phyloP scores from a whole-genome alignment of 2,888 invertebrate species.

The Clusia tigrina region DNA sequence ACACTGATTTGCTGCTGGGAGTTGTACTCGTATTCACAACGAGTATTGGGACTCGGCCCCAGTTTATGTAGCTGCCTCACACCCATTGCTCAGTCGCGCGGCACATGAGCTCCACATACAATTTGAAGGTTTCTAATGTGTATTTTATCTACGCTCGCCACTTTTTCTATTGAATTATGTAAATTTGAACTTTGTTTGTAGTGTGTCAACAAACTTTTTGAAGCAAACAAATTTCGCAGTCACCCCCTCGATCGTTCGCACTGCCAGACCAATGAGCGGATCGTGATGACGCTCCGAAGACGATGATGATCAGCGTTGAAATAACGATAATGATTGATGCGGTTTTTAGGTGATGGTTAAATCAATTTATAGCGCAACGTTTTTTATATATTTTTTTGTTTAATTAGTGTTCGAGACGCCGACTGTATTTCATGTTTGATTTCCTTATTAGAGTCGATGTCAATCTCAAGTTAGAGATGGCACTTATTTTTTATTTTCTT shows the following conservation, averaged over 20 bases:
- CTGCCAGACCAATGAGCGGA: too few relatives aligned
- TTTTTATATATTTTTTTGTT: not conserved
- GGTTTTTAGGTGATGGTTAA: not conserved
- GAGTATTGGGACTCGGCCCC: too few relatives aligned
- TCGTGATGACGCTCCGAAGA: too few relatives aligned
- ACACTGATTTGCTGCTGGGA: too few relatives aligned
- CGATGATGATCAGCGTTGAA: too few relatives aligned
- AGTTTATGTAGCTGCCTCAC: too few relatives aligned
- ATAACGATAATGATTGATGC: not conserved
- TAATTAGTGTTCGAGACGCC: not conserved
- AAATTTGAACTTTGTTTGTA: not conserved
- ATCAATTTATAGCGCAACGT: constrained; percentile 1
- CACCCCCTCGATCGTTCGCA: not conserved
- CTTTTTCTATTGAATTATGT: constrained; percentile 5
- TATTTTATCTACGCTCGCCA: not conserved
- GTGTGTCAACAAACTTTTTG: not conserved
- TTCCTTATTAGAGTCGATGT: constrained; percentile 38
- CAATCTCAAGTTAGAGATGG: not conserved
- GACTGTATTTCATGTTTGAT: constrained; percentile 44
- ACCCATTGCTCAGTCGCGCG: too few relatives aligned
- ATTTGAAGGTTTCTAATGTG: not conserved
- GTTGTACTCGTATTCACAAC: too few relatives aligned
- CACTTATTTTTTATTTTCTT: not conserved
- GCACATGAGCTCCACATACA: not conserved
- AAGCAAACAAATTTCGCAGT: not conserved